A percentile compares a stretch with the other conserved stretches of the same genome.
Evolutionary conservation across 2,888 invertebrate species (phyloP).

Genomic region (Sialis fuliginosa): DNA sequence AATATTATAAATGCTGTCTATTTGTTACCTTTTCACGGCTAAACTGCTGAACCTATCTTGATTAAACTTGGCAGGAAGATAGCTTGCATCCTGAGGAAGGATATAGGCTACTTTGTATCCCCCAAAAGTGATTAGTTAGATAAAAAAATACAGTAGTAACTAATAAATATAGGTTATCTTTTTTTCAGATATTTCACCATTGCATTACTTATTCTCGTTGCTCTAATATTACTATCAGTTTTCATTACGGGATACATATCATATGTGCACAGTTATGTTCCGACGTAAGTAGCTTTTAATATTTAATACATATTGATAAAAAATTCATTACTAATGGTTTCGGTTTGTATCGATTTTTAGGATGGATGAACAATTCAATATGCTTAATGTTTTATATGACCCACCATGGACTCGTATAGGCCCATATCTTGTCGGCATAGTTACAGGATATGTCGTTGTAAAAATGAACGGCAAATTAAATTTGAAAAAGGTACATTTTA

Average conservation of each 20-base stretch:
- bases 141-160: no score
- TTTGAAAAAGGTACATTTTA: slow-evolving; percentile 15
- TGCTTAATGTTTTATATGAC: slow-evolving; percentile 26
- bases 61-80: no score
- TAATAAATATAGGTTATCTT: slow-evolving; percentile 2
- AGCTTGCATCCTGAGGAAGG: no score
- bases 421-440: slow-evolving; percentile 29
- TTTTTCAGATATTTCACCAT: slow-evolving; percentile 22
- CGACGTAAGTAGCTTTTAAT: slow-evolving; percentile 25
- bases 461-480: slow-evolving; percentile 18
- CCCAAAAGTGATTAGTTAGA: no score
- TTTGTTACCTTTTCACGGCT: no score
- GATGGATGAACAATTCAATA: slow-evolving; percentile 22
- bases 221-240: slow-evolving; percentile 19
- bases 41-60: no score
- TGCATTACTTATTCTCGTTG: slow-evolving; percentile 16
- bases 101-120: no score
- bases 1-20: no score
- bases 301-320: not conserved
- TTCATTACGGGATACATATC: slow-evolving; percentile 20
- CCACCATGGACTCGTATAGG: slow-evolving; percentile 31
- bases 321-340: not conserved
- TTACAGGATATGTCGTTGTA: slow-evolving; percentile 27
- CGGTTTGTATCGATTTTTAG: slow-evolving; percentile 14
- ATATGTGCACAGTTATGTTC: slow-evolving; percentile 22